These are phyloP conservation scores for Monopterus albus DNA, from an alignment of 2,113 vertebrate genomes.

Conservation along the genomic window DNA sequence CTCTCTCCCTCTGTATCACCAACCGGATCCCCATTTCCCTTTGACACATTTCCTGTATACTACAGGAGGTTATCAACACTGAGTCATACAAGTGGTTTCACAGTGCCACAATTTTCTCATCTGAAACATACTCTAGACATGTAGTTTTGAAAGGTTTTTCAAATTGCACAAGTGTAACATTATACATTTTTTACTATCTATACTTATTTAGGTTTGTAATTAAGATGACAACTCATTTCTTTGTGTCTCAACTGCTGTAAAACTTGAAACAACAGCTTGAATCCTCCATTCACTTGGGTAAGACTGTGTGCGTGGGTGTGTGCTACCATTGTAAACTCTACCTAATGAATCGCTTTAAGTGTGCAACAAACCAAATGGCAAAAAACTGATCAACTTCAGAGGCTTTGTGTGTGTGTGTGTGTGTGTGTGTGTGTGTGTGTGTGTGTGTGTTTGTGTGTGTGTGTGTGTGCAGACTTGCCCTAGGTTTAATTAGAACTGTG, in stretches of 20 bases:
- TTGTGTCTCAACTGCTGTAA: background rate
- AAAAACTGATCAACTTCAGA: conserved; percentile 75
- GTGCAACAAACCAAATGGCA: conserved; percentile 61
- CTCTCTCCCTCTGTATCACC: conserved; percentile 27
- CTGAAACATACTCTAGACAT: background rate
- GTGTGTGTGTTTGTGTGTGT: conserved; percentile 27
- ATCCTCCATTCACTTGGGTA: conserved; percentile 10
- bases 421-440: conserved; percentile 35
- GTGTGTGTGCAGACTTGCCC: conserved; percentile 84
- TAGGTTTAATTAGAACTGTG: conserved; percentile 86
- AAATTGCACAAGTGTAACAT: background rate
- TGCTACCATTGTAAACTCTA: conserved; percentile 31
- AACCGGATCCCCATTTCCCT: conserved; percentile 34
- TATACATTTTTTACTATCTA: background rate
- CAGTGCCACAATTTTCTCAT: conserved; percentile 5
- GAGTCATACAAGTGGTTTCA: conserved; percentile 54
- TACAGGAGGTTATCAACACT: conserved; percentile 47
- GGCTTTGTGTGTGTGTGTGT: conserved; percentile 54
- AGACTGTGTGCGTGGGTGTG: conserved; percentile 6
- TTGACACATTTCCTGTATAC: conserved; percentile 74
- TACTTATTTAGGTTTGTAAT: background rate
- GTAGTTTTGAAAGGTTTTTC: too few relatives aligned
- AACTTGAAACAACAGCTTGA: background rate
- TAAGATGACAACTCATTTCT: background rate
- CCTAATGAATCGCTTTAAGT: conserved; percentile 53